These are phyloP conservation scores for Scaptomyza tumidula DNA, from an alignment of 2,888 invertebrate species.

Conservation along the genomic window DNA sequence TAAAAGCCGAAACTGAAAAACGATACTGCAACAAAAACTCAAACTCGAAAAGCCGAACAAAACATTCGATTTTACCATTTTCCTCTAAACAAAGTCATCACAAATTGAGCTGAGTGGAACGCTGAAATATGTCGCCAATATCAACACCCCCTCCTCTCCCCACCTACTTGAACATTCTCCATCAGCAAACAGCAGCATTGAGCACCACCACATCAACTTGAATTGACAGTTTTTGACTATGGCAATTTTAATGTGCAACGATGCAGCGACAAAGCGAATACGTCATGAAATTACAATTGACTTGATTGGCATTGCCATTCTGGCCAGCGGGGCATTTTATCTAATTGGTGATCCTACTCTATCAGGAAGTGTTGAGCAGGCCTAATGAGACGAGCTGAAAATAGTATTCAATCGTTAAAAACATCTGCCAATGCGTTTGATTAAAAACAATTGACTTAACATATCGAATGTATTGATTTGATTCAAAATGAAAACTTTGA, in stretches of 20 bases:
- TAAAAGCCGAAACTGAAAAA: constrained; percentile 28
- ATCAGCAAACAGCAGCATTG: not conserved
- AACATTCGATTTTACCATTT: constrained; percentile 38
- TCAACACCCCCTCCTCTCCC: constrained; percentile 1
- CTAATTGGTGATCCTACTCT: constrained; percentile 36
- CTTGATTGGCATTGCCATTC: constrained; percentile 69
- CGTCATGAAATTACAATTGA: constrained; percentile 57
- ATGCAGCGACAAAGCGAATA: constrained; percentile 21
- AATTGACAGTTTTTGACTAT: constrained; percentile 48
- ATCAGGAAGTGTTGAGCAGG: constrained; percentile 40
- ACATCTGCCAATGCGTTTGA: not conserved
- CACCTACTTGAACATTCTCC: not conserved
- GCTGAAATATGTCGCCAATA: constrained; percentile 49
- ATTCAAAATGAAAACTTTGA: not conserved
- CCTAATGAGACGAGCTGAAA: constrained; percentile 30
- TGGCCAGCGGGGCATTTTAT: constrained; percentile 44
- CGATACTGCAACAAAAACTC: constrained; percentile 9
- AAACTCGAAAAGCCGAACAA: constrained; percentile 22
- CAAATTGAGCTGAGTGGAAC: constrained; percentile 59
- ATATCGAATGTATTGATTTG: not conserved
- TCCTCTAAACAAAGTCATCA: constrained; percentile 47
- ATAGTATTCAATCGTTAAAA: constrained; percentile 10
- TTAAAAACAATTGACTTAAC: constrained; percentile 3
- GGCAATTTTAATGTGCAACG: constrained; percentile 69
- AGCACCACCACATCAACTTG: not conserved